phyloP scores from a whole-genome alignment of 2,888 invertebrate genomes.

The Balanococcus diminutus region DNA sequence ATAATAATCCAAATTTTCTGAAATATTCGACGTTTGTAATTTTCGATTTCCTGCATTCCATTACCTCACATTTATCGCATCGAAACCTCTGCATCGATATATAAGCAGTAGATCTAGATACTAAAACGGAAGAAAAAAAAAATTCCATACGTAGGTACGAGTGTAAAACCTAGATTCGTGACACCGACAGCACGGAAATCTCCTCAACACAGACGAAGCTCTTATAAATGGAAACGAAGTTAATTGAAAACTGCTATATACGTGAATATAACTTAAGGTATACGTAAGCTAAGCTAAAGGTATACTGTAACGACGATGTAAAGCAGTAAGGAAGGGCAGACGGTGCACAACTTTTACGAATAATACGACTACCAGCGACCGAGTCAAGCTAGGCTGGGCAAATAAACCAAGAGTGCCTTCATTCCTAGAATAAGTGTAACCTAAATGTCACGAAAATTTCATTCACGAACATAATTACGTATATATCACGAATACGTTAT shows the following conservation, averaged over 20 bases:
- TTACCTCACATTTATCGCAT: neutral
- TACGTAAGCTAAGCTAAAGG: too few species aligned
- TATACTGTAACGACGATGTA: neutral
- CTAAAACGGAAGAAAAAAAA: neutral
- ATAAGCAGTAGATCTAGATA: too few species aligned
- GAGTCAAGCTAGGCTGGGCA: neutral
- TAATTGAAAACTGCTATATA: slow-evolving; percentile 9
- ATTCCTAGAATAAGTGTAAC: slow-evolving; percentile 19
- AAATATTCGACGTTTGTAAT: too few species aligned
- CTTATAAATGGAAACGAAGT: slow-evolving; percentile 7
- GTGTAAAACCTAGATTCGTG: neutral
- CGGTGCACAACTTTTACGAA: slow-evolving; percentile 4
- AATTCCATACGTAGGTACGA: neutral
- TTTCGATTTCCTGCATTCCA: neutral
- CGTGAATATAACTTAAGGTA: too few species aligned
- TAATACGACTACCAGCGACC: neutral
- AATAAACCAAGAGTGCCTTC: neutral
- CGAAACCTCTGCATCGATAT: neutral
- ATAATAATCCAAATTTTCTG: too few species aligned
- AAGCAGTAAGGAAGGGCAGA: neutral
- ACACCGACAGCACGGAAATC: slow-evolving; percentile 8
- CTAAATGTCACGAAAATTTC: slow-evolving; percentile 35
- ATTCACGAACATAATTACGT: slow-evolving; percentile 29
- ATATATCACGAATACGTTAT: slow-evolving; percentile 21
- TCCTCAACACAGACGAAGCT: neutral